Base-by-base conservation (phyloP, 2,113 vertebrate species). In the Manacus vitellinus region DNA sequence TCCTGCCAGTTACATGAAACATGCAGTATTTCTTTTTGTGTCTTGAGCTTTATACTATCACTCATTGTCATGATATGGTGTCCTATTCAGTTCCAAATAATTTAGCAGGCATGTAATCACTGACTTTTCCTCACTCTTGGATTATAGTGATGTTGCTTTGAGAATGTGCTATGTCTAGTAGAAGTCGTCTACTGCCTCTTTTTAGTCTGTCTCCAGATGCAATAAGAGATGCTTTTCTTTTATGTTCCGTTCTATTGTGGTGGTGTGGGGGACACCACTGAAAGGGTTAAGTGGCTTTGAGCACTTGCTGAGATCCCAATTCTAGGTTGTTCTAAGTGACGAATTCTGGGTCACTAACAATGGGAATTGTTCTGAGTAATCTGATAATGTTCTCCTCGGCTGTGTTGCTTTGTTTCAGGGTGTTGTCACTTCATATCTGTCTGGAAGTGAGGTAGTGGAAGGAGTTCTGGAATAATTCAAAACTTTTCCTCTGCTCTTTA, bases 401-500 rank as follows among this genome's bases (percentile, higher is more conserved):
- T 81, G 73, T 71, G 66, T 92, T 95, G 74, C 94, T 92, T 95
- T 96, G 91, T 95, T 93, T 95, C 79, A 95, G 96, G 94, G 79
- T 94, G 82, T 95, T 96, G 92, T 96, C 96, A 75, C 72, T 97
- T 92, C 91, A 68, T 94, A 95, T 93, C 95, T 94, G 63, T 95
- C 94, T 97, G 96, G 96, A 97, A 96, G 93, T 96, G 96, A 97
- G 89, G 94, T 95, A 96, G 96, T 97, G 93, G 96, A 95, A 96
- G 93, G 91, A 95, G 89, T 88, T 93, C 87, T 92, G 89, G 80
- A 96, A 87, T 95, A 93, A 91, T 95, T 95, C 35, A 92, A 85
- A 94, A 61, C 77, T 94, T 96, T 95, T 96, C 86, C 89, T 94
- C 95, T 89, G 56, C 66, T 96, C 37, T 95, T 95, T 96, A 92